A percentile compares a stretch with the other conserved stretches of the same genome.
Evolutionary conservation across 2,113 vertebrate genomes (phyloP).

Genomic region (Gadus chalcogrammus): DNA sequence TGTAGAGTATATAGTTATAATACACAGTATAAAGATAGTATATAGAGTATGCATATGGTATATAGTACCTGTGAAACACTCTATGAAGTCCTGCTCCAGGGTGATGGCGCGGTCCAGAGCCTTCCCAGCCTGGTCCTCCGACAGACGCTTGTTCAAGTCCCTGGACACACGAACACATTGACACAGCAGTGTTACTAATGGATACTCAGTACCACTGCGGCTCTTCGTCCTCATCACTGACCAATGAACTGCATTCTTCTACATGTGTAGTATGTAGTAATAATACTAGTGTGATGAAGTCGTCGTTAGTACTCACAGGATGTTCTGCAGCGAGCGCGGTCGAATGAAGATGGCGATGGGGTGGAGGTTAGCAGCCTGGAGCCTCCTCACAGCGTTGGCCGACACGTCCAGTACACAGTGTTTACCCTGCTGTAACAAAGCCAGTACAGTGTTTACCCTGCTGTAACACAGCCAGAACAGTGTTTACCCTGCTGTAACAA

Average conservation of each 20-base stretch:
- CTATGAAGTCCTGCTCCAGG: slow-evolving; percentile 85
- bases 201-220: not conserved
- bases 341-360: slow-evolving; percentile 87
- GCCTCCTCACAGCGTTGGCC: slow-evolving; percentile 75
- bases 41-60: not conserved
- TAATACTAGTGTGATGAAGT: not conserved
- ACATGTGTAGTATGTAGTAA: not conserved
- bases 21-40: slow-evolving; percentile 31
- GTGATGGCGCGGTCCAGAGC: slow-evolving; percentile 83
- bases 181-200: slow-evolving; percentile 2
- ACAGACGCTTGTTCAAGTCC: slow-evolving; percentile 84
- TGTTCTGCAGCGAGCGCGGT: slow-evolving; percentile 84
- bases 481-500: too few species aligned
- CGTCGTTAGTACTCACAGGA: slow-evolving; percentile 75
- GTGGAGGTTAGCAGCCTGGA: slow-evolving; percentile 83
- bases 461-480: slow-evolving; percentile 19
- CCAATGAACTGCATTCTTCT: too few species aligned
- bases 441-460: not conserved
- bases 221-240: not conserved
- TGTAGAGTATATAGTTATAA: slow-evolving; percentile 33
- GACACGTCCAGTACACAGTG: slow-evolving; percentile 81
- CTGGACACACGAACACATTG: slow-evolving; percentile 46
- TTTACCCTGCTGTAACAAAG: slow-evolving; percentile 66
- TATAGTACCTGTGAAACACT: slow-evolving; percentile 82
- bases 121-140: slow-evolving; percentile 84